Percentiles rank a stretch among this genome's conserved stretches.
phyloP scores from a whole-genome alignment of 2,888 invertebrate genomes.

The Macrophya alboannulata region DNA sequence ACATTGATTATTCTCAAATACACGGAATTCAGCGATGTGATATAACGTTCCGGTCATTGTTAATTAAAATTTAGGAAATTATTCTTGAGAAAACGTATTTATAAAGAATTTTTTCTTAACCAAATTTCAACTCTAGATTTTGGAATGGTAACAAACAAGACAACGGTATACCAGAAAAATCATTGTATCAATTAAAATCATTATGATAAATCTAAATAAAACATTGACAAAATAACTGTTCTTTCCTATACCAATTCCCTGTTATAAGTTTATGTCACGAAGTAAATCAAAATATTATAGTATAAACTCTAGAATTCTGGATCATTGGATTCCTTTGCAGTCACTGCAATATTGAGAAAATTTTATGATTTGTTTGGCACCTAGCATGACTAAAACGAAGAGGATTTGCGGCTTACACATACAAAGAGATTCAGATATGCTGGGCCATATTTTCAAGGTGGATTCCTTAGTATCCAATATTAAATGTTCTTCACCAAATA shows the following conservation, averaged over 20 bases:
- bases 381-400: not conserved
- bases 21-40: constrained; percentile 30
- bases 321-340: not conserved
- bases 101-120: not conserved
- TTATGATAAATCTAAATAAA: constrained; percentile 79
- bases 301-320: not conserved
- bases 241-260: constrained; percentile 2
- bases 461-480: not conserved
- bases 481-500: too few relatives aligned
- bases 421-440: not conserved
- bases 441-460: not conserved
- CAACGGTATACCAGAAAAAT: constrained; percentile 77
- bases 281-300: not conserved
- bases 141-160: constrained; percentile 62
- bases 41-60: constrained; percentile 9
- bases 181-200: constrained; percentile 79
- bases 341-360: not conserved
- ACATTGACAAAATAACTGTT: constrained; percentile 59
- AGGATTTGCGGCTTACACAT: not conserved
- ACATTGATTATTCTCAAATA: not conserved
- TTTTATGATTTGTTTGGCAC: not conserved
- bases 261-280: not conserved
- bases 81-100: constrained; percentile 12
- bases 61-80: not conserved
- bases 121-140: constrained; percentile 27